Evolutionary conservation across 1,140 invertebrate genomes (phyloP).

Genomic region (Drosophila pseudoananassae): DNA sequence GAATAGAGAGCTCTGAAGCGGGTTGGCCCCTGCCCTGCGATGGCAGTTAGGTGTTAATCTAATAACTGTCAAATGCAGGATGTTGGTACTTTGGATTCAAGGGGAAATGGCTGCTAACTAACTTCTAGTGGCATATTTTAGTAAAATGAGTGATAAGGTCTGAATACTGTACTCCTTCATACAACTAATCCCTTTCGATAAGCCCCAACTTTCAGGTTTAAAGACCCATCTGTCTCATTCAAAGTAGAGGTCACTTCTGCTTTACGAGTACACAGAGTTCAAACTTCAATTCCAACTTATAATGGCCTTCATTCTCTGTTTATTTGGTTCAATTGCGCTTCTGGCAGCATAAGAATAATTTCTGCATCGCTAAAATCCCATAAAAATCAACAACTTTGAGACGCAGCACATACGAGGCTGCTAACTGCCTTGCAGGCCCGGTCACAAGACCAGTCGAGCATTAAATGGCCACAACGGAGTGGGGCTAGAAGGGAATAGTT

Average conservation of each 20-base stretch:
- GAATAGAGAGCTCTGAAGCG: conserved; percentile 10
- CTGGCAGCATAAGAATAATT: conserved; percentile 57
- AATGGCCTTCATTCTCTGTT: conserved; percentile 45
- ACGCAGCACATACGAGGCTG: conserved; percentile 30
- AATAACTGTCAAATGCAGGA: conserved; percentile 79
- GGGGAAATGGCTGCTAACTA: conserved; percentile 48
- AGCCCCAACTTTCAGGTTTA: not conserved
- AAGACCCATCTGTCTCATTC: not conserved
- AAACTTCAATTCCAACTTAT: conserved; percentile 22
- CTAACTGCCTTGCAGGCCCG: conserved; percentile 39
- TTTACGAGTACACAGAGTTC: conserved; percentile 40
- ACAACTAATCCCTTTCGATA: too few species aligned
- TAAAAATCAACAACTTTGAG: conserved; percentile 63
- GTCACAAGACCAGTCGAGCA: conserved; percentile 64
- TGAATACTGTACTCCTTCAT: too few species aligned
- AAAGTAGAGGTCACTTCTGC: conserved; percentile 20
- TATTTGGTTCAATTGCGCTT: conserved; percentile 58
- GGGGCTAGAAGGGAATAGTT: conserved; percentile 18
- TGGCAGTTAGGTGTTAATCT: conserved; percentile 74
- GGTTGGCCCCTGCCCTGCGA: not conserved
- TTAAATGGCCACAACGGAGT: conserved; percentile 57
- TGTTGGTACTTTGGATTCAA: conserved; percentile 51
- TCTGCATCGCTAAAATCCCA: conserved; percentile 76
- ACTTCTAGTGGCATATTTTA: conserved; percentile 15
- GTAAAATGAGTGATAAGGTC: not conserved